phyloP scores from a whole-genome alignment of 2,888 invertebrate species.

The Amblyjoppa proteus region DNA sequence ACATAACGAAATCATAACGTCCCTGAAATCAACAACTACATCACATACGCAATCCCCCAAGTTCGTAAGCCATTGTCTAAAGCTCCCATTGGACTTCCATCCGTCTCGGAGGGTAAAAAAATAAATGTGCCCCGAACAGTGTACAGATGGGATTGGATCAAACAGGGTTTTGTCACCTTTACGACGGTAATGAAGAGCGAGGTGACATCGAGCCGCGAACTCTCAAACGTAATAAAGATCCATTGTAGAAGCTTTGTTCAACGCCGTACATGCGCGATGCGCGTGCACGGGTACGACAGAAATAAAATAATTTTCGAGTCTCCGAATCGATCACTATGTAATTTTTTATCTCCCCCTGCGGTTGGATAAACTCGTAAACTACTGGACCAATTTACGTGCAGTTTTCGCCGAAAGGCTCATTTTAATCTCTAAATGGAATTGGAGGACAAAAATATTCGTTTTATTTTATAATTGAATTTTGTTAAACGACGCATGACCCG shows the following conservation, averaged over 20 bases:
- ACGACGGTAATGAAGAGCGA: constrained; percentile 7
- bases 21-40: constrained; percentile 9
- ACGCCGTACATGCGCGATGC: not conserved
- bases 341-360: not conserved
- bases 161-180: constrained; percentile 13
- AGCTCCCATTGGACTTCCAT: not conserved
- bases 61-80: not conserved
- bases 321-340: not conserved
- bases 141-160: constrained; percentile 1
- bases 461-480: too few relatives aligned
- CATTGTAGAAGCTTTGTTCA: not conserved
- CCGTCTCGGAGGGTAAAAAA: not conserved
- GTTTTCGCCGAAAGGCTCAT: too few relatives aligned
- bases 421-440: too few relatives aligned
- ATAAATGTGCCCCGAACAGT: not conserved
- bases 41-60: not conserved
- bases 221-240: not conserved
- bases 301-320: not conserved
- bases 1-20: not conserved
- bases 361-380: not conserved
- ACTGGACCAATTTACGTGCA: too few relatives aligned
- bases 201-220: not conserved
- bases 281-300: not conserved
- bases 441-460: too few relatives aligned
- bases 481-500: too few relatives aligned